Conservation (phyloP, 1,140 invertebrate genomes). For the Neodiprion virginianus region DNA sequence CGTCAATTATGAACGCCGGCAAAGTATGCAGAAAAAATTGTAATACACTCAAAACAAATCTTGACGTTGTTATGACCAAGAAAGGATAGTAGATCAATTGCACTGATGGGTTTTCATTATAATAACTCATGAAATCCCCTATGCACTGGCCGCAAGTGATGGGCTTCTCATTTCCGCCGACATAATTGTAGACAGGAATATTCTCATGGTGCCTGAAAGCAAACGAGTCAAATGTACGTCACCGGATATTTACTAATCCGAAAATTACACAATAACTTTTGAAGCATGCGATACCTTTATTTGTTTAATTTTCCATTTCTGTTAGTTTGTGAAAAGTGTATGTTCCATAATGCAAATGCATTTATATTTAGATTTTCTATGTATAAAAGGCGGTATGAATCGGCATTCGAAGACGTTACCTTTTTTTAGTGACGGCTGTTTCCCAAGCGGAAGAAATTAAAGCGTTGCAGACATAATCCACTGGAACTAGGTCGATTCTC, state of each 20-base stretch:
- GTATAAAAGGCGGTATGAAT: neutral
- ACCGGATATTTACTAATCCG: neutral
- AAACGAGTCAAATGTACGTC: neutral
- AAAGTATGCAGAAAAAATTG: conserved; percentile 66
- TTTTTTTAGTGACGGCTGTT: conserved; percentile 26
- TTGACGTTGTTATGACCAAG: neutral
- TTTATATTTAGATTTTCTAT: neutral
- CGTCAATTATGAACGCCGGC: conserved; percentile 68
- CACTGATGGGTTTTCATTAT: neutral
- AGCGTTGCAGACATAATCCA: conserved; percentile 70
- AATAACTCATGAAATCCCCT: too few relatives aligned
- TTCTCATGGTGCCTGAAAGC: neutral
- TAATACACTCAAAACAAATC: neutral
- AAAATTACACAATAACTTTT: neutral
- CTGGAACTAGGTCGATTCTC: conserved; percentile 69
- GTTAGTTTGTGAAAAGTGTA: neutral
- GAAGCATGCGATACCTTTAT: neutral
- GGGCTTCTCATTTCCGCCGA: conserved; percentile 19
- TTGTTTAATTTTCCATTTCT: neutral
- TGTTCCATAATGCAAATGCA: neutral
- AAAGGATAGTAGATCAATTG: neutral
- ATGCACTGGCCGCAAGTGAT: conserved; percentile 22
- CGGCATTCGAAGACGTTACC: conserved; percentile 17
- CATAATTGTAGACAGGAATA: conserved; percentile 26
- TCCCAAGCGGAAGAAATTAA: conserved; percentile 68